Base-by-base conservation (phyloP, 1,140 invertebrate species). In the Heliconius himera region DNA sequence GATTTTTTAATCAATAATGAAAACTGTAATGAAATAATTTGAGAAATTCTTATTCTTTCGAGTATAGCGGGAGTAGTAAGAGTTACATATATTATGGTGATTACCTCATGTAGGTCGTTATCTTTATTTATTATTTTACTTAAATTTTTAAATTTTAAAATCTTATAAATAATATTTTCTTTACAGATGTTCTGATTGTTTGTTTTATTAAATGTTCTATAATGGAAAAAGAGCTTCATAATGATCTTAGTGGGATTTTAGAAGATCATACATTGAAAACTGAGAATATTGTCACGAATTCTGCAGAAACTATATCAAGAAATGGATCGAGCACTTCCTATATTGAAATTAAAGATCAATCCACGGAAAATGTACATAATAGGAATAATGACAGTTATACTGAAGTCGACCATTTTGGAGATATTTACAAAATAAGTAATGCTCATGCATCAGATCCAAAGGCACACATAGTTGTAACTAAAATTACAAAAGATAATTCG, bases 1-100 rank as follows among this genome's bases (percentile, higher is more conserved):
- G 60, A 70, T 70, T 76, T 49, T 36, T 76, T 76, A 76, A 76
- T 76, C 74, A 41, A 70, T 76, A 70, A 49, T 70, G 16, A 41
- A 9, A 46, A 46, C 20, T 22, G 38, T 46, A 70, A 22, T 20
- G 20, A 76, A 41, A 66, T 8, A 2, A 41, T 29, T 70, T 8
- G 8, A 49, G 18, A 66, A 56, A 22, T 29, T 46, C 4, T 49
- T 70, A 70, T 26, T 26, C 1, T 70, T 70, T 29, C 13, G 70
- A 38, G 16, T 8, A 20, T 51, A 16, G 33, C 3, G 11, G 26
- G n/a, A 56, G 6, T 56, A 22, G 60, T 29, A 29, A 66, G 22
- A 66, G 26, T 22, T 56, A n/a, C 20, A 56, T 56, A 56, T 66
- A 66, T 16, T 66, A 66, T 66, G 60, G 60, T 66, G 22, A 16